Conservation (phyloP, 2,797 vertebrate species). For the Prionace glauca region DNA sequence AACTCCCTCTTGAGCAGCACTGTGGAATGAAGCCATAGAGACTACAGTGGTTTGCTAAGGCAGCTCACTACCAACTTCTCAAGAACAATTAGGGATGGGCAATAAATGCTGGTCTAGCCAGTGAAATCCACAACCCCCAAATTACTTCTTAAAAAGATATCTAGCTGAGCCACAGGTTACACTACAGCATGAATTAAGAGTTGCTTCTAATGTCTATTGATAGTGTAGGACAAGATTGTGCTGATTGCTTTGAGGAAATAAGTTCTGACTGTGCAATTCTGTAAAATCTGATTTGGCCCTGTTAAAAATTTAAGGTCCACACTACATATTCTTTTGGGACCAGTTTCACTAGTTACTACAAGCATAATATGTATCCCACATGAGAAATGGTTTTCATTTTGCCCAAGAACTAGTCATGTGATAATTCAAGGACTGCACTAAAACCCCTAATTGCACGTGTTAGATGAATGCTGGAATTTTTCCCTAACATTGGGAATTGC, state of each 20-base stretch:
- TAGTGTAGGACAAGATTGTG: not conserved
- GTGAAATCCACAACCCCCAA: no score
- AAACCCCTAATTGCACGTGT: not conserved
- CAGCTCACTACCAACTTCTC: no score
- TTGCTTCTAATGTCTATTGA: not conserved
- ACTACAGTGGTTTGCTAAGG: no score
- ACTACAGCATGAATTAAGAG: no score
- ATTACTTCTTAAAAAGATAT: no score
- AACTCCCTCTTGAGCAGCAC: no score
- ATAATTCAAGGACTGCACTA: not conserved
- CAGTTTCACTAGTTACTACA: not conserved
- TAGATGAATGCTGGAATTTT: not conserved
- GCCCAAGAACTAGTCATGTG: not conserved
- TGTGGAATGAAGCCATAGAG: no score
- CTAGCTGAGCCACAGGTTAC: no score
- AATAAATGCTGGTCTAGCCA: no score
- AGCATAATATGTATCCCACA: not conserved
- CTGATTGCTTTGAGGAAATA: not conserved
- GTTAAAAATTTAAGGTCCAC: no score
- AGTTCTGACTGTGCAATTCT: not conserved
- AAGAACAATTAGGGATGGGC: no score
- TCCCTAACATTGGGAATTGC: not conserved
- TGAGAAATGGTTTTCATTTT: not conserved
- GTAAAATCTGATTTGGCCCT: not conserved
- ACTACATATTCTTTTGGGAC: not conserved